Conservation (phyloP, 2,888 invertebrate species). For the Cephus pygmeus region DNA sequence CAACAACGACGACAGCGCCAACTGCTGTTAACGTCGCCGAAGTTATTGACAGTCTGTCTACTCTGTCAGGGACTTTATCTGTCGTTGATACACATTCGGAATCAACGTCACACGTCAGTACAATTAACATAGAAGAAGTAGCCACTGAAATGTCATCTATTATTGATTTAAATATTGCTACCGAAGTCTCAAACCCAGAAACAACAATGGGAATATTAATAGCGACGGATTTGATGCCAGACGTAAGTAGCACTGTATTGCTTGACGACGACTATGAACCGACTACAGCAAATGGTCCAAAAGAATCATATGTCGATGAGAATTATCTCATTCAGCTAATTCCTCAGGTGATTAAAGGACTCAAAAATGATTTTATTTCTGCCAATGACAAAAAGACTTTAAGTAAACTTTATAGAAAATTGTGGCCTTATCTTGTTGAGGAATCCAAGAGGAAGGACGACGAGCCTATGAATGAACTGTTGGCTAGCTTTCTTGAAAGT, state of each 20-base stretch:
- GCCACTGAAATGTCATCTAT: background rate
- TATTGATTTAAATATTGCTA: background rate
- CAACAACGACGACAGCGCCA: background rate
- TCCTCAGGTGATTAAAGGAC: slow-evolving; percentile 12
- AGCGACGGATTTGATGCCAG: background rate
- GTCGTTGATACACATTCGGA: background rate
- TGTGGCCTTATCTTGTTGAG: slow-evolving; percentile 16
- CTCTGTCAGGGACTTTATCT: background rate
- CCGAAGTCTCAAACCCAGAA: background rate
- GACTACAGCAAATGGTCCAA: background rate
- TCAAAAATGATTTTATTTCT: slow-evolving; percentile 4
- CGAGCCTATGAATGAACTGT: slow-evolving; percentile 5
- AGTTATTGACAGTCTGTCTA: background rate
- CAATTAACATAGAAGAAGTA: background rate
- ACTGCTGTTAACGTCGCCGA: background rate
- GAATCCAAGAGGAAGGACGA: slow-evolving; percentile 10
- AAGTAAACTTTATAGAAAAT: slow-evolving; percentile 9
- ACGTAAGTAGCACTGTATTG: background rate
- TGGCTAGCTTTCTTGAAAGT: background rate
- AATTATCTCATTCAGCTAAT: slow-evolving; percentile 7
- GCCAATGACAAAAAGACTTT: background rate
- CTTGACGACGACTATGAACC: background rate
- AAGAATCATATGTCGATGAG: background rate
- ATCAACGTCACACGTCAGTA: background rate
- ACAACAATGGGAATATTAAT: background rate